These are phyloP conservation scores for Leptopilina drosophilae DNA, from an alignment of 2,888 invertebrate species.

Conservation along the genomic window DNA sequence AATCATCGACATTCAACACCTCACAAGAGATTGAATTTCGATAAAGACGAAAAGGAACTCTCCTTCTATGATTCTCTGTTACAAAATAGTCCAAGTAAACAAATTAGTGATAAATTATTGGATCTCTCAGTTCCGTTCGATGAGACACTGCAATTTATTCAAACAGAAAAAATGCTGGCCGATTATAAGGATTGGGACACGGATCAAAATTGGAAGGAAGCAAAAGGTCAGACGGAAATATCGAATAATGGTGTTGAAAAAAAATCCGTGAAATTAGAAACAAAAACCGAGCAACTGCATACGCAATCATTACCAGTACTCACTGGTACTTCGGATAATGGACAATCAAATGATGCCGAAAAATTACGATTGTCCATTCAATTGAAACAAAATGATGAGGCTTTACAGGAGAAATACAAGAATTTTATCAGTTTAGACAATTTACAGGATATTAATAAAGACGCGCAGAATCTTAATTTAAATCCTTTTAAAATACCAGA, in stretches of 20 bases:
- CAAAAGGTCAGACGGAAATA: constrained; percentile 42
- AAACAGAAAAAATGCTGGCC: constrained; percentile 63
- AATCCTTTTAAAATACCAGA: constrained; percentile 32
- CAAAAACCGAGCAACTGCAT: neutral
- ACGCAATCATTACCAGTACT: constrained; percentile 17
- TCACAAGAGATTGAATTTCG: constrained; percentile 6
- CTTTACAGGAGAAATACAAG: constrained; percentile 49
- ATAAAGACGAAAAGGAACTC: constrained; percentile 17
- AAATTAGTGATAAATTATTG: constrained; percentile 50
- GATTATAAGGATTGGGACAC: constrained; percentile 66
- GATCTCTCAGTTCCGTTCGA: constrained; percentile 63
- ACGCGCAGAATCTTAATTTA: constrained; percentile 39
- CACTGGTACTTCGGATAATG: constrained; percentile 29
- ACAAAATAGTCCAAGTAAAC: constrained; percentile 51
- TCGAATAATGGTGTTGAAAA: constrained; percentile 40
- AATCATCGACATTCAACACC: constrained; percentile 11
- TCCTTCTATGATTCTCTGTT: constrained; percentile 27
- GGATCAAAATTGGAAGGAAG: constrained; percentile 42
- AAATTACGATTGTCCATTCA: constrained; percentile 42
- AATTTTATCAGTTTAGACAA: constrained; percentile 49
- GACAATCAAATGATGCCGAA: constrained; percentile 43
- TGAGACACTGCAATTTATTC: constrained; percentile 60
- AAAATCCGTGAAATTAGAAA: constrained; percentile 30
- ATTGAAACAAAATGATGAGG: constrained; percentile 46
- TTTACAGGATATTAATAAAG: constrained; percentile 45